Base-by-base conservation (phyloP, 2,797 vertebrate genomes). In the Micrastur ruficollis region DNA sequence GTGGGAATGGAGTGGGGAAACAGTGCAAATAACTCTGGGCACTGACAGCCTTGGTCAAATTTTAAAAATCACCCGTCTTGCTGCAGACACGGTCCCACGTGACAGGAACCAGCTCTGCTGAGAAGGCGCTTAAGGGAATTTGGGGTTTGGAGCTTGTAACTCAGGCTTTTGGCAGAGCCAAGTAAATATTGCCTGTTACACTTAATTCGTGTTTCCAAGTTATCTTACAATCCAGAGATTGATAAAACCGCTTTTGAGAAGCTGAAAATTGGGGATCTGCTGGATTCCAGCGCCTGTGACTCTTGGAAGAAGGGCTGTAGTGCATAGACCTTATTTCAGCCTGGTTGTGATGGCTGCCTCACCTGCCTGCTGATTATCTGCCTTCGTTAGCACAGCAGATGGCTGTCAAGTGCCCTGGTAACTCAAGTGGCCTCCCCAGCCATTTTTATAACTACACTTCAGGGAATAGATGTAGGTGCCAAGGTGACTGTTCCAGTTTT, bases 401-500 rank as follows among this genome's bases (percentile, higher is more conserved):
- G 93, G 75, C 84, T 95, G 18, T 50, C 88, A 22, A 22, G 63
- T 82, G 90, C 53, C 90, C 89, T 88, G 90, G 46, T 19, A 50
- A 75, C 78, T 86, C 89, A 23, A 89, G 59, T 83, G 66, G 92
- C 83, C 72, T 94, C 72, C 81, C 75, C 84, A 93, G 94, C 32
- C 94, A 59, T 88, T 96, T 96, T 92, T 94, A 72, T 81, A 95
- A 70, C 86, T 59, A 22, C 75, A 58, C 74, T 94, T 68, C 49
- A 81, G 89, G 61, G 74, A 66, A 9, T 44, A 50, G 94, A 63
- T 68, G 36, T 89, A 78, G 93, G 84, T 92, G 93, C 95, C 90
- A 96, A 97, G 93, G 95, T 95, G 92, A 95, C 94, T 94, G 88
- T 71, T 92, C 90, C 93, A 94, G 71, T 93, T 94, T 94, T 97